Percentiles rank a stretch among this genome's conserved stretches.
phyloP scores from a whole-genome alignment of 2,888 invertebrate genomes.

The Thecocarcelia acutangulata region DNA sequence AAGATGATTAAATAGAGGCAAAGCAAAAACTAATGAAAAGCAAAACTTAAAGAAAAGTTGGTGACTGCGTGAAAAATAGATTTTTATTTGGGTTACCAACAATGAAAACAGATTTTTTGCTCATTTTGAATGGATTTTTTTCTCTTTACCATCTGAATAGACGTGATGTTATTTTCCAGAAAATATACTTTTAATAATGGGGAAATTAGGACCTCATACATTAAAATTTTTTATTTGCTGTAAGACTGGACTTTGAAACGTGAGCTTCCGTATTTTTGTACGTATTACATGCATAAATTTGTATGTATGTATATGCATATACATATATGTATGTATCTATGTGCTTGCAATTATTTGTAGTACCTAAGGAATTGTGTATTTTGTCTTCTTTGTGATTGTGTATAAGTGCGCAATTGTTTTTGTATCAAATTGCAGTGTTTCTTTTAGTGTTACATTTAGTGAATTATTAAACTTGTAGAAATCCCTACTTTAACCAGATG shows the following conservation, averaged over 20 bases:
- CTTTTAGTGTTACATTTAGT: too few species aligned
- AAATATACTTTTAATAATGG: conserved; percentile 3
- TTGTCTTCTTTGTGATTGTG: conserved; percentile 8
- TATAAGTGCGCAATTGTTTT: conserved; percentile 52
- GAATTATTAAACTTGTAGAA: background rate
- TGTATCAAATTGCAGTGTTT: conserved; percentile 28
- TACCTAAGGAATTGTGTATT: conserved; percentile 20
- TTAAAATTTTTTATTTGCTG: background rate
- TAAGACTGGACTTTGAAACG: conserved; percentile 62
- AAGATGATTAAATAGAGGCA: background rate
- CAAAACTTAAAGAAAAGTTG: background rate
- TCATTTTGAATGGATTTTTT: conserved; percentile 16
- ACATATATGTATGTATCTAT: background rate
- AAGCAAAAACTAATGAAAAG: conserved; percentile 8
- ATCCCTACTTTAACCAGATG: conserved; percentile 5
- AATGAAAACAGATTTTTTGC: conserved; percentile 18
- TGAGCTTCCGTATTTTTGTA: conserved; percentile 31
- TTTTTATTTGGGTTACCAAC: conserved; percentile 36
- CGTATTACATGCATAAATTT: background rate
- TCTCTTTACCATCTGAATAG: too few species aligned
- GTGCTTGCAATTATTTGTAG: conserved; percentile 43
- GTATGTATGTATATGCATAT: background rate
- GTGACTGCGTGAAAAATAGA: conserved; percentile 31
- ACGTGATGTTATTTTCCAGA: conserved; percentile 7
- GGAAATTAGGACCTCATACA: background rate